These are phyloP conservation scores for Meda fulgida DNA, from an alignment of 2,797 vertebrate genomes.

Conservation along the genomic window DNA sequence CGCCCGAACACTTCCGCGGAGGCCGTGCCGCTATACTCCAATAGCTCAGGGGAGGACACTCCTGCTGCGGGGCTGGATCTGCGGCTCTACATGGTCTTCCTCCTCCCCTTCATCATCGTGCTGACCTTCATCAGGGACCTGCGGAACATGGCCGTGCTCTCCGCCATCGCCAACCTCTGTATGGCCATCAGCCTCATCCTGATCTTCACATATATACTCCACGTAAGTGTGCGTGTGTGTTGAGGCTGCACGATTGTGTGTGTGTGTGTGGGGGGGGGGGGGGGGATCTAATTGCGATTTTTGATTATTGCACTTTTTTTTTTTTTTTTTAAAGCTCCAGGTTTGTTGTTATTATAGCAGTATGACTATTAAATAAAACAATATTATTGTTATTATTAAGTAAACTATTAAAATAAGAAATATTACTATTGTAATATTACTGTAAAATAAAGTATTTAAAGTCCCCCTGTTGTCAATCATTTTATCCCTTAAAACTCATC, in stretches of 20 bases:
- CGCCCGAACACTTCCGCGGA: constrained; percentile 63
- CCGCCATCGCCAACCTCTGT: constrained; percentile 82
- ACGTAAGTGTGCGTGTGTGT: constrained; percentile 73
- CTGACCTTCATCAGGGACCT: constrained; percentile 86
- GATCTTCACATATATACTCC: constrained; percentile 83
- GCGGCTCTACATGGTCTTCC: constrained; percentile 85
- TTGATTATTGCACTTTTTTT: too few species aligned
- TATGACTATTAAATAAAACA: too few species aligned
- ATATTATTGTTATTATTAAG: too few species aligned
- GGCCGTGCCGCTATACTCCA: constrained; percentile 27
- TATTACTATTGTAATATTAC: too few species aligned
- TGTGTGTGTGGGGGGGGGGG: too few species aligned
- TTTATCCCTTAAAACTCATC: too few species aligned
- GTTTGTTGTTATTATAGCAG: too few species aligned
- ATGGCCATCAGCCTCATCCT: constrained; percentile 87
- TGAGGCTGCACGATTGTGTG: too few species aligned
- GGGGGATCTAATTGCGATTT: rapidly evolving
- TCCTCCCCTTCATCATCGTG: constrained; percentile 83
- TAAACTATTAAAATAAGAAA: too few species aligned
- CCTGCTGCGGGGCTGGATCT: constrained; percentile 73
- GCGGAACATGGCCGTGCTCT: constrained; percentile 81
- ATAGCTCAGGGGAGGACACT: constrained; percentile 36
- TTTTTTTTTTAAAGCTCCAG: too few species aligned
- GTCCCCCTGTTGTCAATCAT: too few species aligned
- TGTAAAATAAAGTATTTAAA: too few species aligned